Evolutionary conservation across 30 jellyfish, hydroid and myxozoan genomes (phyloP).

Genomic region (Hydractinia echinata): DNA sequence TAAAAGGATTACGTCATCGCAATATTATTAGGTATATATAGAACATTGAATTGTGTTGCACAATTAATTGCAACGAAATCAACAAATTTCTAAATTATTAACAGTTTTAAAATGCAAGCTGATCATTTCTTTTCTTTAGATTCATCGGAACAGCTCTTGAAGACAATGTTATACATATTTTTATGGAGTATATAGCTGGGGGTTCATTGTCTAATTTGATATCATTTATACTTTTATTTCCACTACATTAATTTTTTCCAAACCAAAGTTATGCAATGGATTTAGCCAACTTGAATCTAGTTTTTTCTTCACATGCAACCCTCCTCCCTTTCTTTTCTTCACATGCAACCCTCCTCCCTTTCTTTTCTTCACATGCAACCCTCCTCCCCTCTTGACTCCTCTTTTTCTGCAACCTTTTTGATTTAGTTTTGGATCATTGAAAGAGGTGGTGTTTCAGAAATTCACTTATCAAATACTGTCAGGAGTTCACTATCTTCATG

Average conservation of each 20-base stretch:
- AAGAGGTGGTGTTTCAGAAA: conserved; percentile 53
- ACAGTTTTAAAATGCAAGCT: neutral
- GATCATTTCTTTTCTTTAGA: conserved; percentile 17
- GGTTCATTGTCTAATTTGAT: conserved; percentile 75
- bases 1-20: conserved; percentile 56
- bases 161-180: conserved; percentile 53
- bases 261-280: no score
- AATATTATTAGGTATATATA: conserved; percentile 62
- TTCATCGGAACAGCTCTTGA: conserved; percentile 73
- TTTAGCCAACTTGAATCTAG: no score
- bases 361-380: no score
- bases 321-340: no score
- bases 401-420: neutral
- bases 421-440: conserved; percentile 69
- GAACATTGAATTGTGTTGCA: no score
- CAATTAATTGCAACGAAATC: no score
- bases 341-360: no score
- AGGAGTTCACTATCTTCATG: conserved; percentile 66
- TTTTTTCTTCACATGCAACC: no score
- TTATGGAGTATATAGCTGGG: conserved; percentile 89
- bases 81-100: no score
- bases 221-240: neutral
- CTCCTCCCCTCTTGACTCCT: no score
- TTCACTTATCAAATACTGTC: conserved; percentile 72
- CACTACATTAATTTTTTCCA: no score